Conservation (phyloP, 2,113 vertebrate species). For the Brachionichthys hirsutus region DNA sequence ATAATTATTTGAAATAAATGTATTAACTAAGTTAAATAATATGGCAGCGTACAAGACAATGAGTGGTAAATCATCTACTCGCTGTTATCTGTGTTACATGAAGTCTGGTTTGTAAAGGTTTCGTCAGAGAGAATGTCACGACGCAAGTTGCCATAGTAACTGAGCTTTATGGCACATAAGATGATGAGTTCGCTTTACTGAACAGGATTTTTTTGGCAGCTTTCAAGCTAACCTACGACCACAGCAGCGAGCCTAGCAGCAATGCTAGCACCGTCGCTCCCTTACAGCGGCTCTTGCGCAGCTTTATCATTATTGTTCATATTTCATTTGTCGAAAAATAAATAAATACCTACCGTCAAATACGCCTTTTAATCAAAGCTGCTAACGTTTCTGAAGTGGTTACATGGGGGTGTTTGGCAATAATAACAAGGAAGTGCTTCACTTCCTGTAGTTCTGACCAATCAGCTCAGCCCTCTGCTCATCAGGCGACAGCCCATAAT, state of each 20-base stretch:
- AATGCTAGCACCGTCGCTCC: background rate
- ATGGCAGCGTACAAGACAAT: too few relatives aligned
- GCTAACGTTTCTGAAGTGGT: background rate
- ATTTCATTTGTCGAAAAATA: too few relatives aligned
- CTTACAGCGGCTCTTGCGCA: background rate
- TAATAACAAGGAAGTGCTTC: slow-evolving; percentile 43
- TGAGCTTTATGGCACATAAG: background rate
- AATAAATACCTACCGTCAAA: slow-evolving; percentile 12
- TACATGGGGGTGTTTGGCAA: background rate
- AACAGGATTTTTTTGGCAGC: slow-evolving; percentile 20
- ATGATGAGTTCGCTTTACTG: too few relatives aligned
- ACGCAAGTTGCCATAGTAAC: background rate
- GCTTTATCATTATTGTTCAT: background rate
- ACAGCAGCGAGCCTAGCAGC: slow-evolving; percentile 12
- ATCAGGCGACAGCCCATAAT: background rate
- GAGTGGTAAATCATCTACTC: too few relatives aligned
- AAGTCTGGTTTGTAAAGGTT: too few relatives aligned
- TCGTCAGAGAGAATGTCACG: background rate
- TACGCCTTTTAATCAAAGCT: background rate
- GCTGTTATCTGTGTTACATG: too few relatives aligned
- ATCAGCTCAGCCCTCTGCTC: slow-evolving; percentile 14
- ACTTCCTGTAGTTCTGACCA: slow-evolving; percentile 51
- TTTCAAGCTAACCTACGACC: slow-evolving; percentile 3
- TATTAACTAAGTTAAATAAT: too few relatives aligned
- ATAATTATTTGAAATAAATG: too few relatives aligned